A percentile compares a stretch with the other conserved stretches of the same genome.
Conservation (phyloP, 2,113 vertebrate species). For the Fregetta grallaria region DNA sequence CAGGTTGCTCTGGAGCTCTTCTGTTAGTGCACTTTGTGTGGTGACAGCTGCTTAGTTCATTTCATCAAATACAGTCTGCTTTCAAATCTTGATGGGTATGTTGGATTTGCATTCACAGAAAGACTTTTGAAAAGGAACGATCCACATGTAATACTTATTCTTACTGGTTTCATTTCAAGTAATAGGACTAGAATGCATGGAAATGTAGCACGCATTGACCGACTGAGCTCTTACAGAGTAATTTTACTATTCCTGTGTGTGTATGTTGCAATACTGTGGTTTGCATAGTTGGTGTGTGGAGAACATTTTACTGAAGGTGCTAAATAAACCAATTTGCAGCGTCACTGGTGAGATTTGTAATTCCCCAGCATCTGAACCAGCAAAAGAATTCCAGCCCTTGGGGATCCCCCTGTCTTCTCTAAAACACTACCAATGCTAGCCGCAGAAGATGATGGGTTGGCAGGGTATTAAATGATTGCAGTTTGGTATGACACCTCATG, state of each 20-base stretch:
- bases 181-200: neutral
- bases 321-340: neutral
- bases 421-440: neutral
- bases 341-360: neutral
- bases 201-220: accelerated
- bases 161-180: neutral
- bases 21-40: neutral
- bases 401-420: neutral
- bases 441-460: neutral
- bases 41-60: neutral
- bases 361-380: neutral
- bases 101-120: neutral
- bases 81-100: neutral
- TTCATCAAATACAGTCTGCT: neutral
- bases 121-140: neutral
- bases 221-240: neutral
- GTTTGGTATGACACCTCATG: neutral
- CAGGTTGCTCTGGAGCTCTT: neutral
- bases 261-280: neutral
- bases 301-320: neutral
- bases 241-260: neutral
- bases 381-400: neutral
- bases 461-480: neutral
- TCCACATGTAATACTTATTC: neutral
- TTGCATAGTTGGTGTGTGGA: neutral